Evolutionary conservation across 2,113 vertebrate genomes (phyloP), one percentile per base, ranked within the genome.

Genomic region (Pseudopodoces humilis): DNA sequence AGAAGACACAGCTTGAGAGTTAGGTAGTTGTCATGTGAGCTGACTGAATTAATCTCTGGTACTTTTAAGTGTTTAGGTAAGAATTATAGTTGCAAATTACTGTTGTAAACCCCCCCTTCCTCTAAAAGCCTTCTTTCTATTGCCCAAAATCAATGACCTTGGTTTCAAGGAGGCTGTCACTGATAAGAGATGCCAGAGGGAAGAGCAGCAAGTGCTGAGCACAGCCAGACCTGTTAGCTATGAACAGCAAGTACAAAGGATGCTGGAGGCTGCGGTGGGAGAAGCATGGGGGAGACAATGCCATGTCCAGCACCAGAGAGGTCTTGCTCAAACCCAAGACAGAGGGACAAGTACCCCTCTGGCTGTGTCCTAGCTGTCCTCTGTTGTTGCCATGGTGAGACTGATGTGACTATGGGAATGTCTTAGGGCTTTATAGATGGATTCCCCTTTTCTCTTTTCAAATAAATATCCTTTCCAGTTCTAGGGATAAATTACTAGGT

Each of bases 341-440:
- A 37, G 49, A 74, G 35, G 39, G 44, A 24, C 44, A 78, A 39
- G n/a, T 31, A 65, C 43, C 68, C 41, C 30, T 59, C 35, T 76
- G 64, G 22, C 10, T 68, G 13, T 68, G 22, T 58, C 55, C 56
- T 31, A 37, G 41, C n/a, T 46, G 43, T 81, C 47, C 72, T 75
- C 24, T 81, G 24, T 37, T 39, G 62, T 70, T 94, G 58, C 63
- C 50, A 35, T 55, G 56, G 63, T 70, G 88, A 96, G 56, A 58
- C 23, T 64, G 25, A 58, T 78, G 37, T 47, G 58, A 47, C 76
- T 94, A 47, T 47, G 41, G 50, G 56, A 89, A n/a, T 46, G 17
- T 77, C 30, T 58, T 81, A 33, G 43, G 77, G 33, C 81, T 83
- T 24, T 58, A 15, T 11, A 70, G n/a, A 24, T 46, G 27, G 19